phyloP scores from a whole-genome alignment of 2,113 vertebrate genomes.

The Antechinus stuartii region DNA sequence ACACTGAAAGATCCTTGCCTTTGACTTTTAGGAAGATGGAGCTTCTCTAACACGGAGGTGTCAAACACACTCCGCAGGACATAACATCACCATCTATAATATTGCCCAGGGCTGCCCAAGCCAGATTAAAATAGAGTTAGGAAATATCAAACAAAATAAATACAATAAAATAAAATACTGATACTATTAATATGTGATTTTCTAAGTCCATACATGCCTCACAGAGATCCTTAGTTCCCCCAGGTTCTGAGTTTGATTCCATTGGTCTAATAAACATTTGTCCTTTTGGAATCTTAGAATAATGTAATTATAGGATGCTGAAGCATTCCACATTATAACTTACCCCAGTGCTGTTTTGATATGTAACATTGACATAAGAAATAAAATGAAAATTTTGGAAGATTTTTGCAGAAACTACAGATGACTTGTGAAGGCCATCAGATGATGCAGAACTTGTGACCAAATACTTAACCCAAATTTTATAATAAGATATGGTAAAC shows the following conservation, averaged over 20 bases:
- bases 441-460: no score
- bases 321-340: no score
- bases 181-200: not conserved
- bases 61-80: not conserved
- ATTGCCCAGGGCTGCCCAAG: not conserved
- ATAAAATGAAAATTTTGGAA: no score
- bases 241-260: not conserved
- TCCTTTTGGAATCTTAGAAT: no score
- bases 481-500: no score
- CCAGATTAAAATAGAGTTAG: not conserved
- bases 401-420: no score
- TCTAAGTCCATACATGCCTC: not conserved
- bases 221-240: not conserved
- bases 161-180: not conserved
- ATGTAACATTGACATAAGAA: no score
- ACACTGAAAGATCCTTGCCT: not conserved
- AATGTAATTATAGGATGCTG: no score
- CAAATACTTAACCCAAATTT: no score
- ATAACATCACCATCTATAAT: not conserved
- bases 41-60: not conserved
- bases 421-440: no score
- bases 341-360: no score
- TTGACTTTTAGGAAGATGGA: not conserved
- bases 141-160: not conserved
- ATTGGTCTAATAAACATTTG: no score